phyloP scores from a whole-genome alignment of 2,113 vertebrate species.

The Crypturellus undulatus region DNA sequence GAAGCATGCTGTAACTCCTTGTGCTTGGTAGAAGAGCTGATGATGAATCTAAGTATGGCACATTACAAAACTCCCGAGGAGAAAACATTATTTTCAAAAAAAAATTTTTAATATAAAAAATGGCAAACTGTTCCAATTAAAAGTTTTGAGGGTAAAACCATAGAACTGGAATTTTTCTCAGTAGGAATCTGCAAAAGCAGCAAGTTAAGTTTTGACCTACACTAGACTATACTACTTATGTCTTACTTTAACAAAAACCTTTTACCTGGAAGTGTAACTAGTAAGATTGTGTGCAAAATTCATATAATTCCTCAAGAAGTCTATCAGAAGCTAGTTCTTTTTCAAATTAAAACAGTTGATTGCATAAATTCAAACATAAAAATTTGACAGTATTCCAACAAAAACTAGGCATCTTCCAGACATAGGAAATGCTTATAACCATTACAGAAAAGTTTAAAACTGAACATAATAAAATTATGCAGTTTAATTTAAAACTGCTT shows the following conservation, averaged over 20 bases:
- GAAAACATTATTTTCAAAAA: not conserved
- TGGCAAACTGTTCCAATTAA: not conserved
- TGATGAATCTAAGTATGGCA: not conserved
- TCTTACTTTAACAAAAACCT: not conserved
- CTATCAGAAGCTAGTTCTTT: not conserved
- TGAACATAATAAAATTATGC: not conserved
- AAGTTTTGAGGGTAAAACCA: not conserved
- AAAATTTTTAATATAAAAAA: not conserved
- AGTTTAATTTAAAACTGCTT: not conserved
- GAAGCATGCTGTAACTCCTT: accelerated
- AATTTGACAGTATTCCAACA: not conserved
- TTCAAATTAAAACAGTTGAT: not conserved
- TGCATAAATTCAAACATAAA: not conserved
- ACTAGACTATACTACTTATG: not conserved
- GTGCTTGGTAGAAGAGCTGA: not conserved
- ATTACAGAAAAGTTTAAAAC: not conserved
- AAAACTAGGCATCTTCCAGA: not conserved
- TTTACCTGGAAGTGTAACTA: not conserved
- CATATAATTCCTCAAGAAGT: not conserved
- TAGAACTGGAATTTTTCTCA: not conserved
- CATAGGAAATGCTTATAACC: not conserved
- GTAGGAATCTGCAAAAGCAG: not conserved
- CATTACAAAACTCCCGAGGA: not conserved
- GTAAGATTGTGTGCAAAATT: not conserved
- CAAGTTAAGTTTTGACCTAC: not conserved